Evolutionary conservation across 2,113 vertebrate species (phyloP).

Genomic region (Alligator sinensis): DNA sequence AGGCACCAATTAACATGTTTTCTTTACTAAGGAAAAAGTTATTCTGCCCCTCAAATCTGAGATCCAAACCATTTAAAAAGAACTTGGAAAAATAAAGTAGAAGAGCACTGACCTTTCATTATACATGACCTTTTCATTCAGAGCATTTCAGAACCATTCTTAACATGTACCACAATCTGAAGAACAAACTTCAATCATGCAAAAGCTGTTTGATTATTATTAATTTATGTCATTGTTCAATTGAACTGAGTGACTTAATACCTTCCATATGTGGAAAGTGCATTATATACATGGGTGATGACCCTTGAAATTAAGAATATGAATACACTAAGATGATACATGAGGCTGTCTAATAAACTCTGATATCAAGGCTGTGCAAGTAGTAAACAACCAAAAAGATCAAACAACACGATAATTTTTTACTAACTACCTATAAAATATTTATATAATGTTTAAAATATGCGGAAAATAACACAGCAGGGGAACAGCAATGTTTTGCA

Average conservation of each 20-base stretch:
- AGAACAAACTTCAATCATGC: slow-evolving; percentile 37
- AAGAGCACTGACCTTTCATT: not conserved
- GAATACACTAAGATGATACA: slow-evolving; percentile 50
- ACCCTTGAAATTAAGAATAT: slow-evolving; percentile 70
- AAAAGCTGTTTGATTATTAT: slow-evolving; percentile 10
- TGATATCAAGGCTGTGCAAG: not conserved
- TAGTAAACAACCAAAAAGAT: not conserved
- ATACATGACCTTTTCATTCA: not conserved
- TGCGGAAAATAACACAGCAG: not conserved
- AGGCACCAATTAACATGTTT: not conserved
- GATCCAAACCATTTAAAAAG: slow-evolving; percentile 17
- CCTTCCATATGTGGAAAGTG: not conserved
- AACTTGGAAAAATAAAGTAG: not conserved
- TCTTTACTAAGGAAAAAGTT: slow-evolving; percentile 14
- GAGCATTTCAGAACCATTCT: not conserved
- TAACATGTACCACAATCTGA: not conserved
- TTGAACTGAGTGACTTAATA: not conserved
- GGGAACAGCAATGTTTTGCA: not conserved
- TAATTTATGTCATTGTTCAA: not conserved
- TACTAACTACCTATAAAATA: not conserved
- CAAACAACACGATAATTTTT: not conserved
- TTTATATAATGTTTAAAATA: not conserved
- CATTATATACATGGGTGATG: slow-evolving; percentile 28
- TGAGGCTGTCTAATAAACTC: not conserved
- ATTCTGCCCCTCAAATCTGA: not conserved